Percentiles rank a stretch among this genome's conserved stretches.
phyloP scores from a whole-genome alignment of 1,140 invertebrate genomes.

The Eurytemora carolleeae region DNA sequence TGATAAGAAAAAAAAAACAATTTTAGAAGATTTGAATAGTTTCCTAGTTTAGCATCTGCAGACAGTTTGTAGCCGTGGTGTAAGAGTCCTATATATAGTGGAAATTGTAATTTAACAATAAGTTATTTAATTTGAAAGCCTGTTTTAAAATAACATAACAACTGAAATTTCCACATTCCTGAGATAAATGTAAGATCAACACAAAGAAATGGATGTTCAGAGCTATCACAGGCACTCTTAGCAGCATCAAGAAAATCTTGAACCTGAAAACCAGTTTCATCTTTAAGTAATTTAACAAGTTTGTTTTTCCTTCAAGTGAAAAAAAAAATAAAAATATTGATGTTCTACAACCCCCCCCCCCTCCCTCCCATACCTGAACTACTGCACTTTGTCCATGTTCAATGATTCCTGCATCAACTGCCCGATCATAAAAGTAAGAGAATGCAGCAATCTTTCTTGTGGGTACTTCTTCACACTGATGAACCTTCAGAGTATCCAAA shows the following conservation, averaged over 20 bases:
- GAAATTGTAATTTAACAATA: too few relatives aligned
- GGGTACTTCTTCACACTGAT: conserved; percentile 19
- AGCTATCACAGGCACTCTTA: not conserved
- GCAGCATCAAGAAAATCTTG: not conserved
- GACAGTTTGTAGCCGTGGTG: not conserved
- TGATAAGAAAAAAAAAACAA: too few relatives aligned
- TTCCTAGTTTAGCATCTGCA: not conserved
- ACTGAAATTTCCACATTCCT: too few relatives aligned
- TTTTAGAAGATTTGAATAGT: too few relatives aligned
- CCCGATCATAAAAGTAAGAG: conserved; percentile 82
- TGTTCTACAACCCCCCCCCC: too few relatives aligned
- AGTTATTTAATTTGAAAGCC: too few relatives aligned
- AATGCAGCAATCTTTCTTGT: conserved; percentile 49
- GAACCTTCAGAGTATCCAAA: conserved; percentile 14
- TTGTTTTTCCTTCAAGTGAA: too few relatives aligned
- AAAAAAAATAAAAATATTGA: too few relatives aligned
- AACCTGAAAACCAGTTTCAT: too few relatives aligned
- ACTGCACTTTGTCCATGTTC: not conserved
- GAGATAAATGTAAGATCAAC: not conserved
- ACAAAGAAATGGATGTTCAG: not conserved
- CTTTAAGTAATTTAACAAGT: too few relatives aligned
- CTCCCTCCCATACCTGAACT: not conserved
- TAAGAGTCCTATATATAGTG: not conserved
- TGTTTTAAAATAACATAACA: too few relatives aligned
- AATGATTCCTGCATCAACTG: conserved; percentile 44